Evolutionary conservation across 2,888 invertebrate species (phyloP).

Genomic region (Hydrotaea cyrtoneurina): DNA sequence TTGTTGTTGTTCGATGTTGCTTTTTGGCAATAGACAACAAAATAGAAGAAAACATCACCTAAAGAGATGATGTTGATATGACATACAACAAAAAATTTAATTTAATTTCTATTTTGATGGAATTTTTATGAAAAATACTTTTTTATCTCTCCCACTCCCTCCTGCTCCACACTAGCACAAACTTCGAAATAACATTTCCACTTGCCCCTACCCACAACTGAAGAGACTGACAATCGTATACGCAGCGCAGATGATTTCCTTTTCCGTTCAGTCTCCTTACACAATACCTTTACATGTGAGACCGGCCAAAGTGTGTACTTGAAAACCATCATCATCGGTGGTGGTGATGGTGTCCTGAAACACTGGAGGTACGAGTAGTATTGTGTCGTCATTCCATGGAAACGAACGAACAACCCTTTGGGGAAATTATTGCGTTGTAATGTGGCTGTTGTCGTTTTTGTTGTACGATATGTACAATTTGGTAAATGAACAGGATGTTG

Average conservation of each 20-base stretch:
- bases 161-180: not conserved
- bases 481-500: not conserved
- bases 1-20: not conserved
- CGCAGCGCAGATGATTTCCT: not conserved
- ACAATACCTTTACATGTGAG: slow-evolving; percentile 3
- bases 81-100: slow-evolving; percentile 26
- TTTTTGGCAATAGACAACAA: not conserved
- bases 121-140: slow-evolving; percentile 34
- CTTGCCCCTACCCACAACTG: too few species aligned
- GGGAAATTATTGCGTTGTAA: not conserved
- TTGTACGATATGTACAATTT: not conserved
- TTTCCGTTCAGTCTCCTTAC: not conserved
- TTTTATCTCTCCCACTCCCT: not conserved
- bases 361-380: not conserved
- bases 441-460: not conserved
- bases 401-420: not conserved
- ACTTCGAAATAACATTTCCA: too few species aligned
- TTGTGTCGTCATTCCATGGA: not conserved
- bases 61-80: not conserved
- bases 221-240: not conserved
- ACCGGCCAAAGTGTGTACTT: not conserved
- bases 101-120: slow-evolving; percentile 37
- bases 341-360: not conserved
- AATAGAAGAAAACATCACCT: not conserved
- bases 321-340: not conserved